Base-by-base conservation (phyloP, 2,888 invertebrate genomes). In the Yponomeuta malinellus region DNA sequence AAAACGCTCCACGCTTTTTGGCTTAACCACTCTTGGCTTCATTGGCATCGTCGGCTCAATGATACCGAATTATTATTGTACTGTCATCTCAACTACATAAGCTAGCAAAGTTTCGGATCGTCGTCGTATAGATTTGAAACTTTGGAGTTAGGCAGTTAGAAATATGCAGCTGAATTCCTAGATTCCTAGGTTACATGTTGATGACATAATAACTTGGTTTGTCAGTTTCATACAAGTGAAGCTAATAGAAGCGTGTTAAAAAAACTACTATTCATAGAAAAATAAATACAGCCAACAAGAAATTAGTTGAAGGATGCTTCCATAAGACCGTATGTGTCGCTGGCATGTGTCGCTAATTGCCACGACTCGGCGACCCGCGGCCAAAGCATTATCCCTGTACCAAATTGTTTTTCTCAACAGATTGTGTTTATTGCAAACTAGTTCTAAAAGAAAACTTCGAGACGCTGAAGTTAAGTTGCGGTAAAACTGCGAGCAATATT, bases 341-440 rank as follows among this genome's bases (percentile, higher is more conserved):
- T 88, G 81, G 81, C 86, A 83, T 84, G 81, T 88, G 87, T 79
- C 81, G 74, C 84, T 88, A 88, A 89, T 89, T 87, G 86, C 84
- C 83, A 81, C 74, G 72, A 15, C 69, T 69, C 74, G 71, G 72
- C 75, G 73, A 73, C 74, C 70, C 71, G 75, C 72, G 71, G 64
- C 73, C 72, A 68, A 66, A 63, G 66, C 71, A 71, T 68, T 71
- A 74, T 73, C 74, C 71, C 69, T 78, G 76, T 72, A 76, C 76
- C 76, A 79, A 80, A 83, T 79, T 79, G 80, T 78, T 78, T 78
- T 78, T 74, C 74, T n/a, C 68, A 48, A 48, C 48, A 48, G 68
- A 48, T 68, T 65, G 65, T 65, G 10, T 33, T 65, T 65, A 65
- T 65, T 65, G 65, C 65, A 48, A 10, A 48, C 68, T 68, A 68